Evolutionary conservation across 2,113 vertebrate genomes (phyloP).

Genomic region (Zosterops pallidus): DNA sequence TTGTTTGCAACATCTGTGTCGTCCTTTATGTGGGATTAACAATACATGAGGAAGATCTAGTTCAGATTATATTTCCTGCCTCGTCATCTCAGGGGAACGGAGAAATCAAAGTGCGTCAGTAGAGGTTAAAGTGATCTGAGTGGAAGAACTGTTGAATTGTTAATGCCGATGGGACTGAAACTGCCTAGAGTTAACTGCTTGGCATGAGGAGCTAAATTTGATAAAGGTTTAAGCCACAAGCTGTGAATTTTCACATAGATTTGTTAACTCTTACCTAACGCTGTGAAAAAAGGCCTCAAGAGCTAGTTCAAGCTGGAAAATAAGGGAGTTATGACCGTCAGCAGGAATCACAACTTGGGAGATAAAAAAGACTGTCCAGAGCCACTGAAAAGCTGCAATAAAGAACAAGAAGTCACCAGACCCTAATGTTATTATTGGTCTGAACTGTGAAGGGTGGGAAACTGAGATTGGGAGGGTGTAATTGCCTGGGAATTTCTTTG

Average conservation of each 20-base stretch:
- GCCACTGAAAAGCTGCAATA: no score
- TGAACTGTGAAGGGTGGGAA: background rate
- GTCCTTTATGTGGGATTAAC: background rate
- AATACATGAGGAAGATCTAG: background rate
- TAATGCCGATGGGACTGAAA: background rate
- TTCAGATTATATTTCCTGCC: slow-evolving; percentile 28
- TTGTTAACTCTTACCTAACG: background rate
- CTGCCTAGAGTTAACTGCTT: background rate
- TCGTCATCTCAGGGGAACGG: background rate
- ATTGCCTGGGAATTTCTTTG: background rate
- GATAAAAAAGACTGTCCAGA: background rate
- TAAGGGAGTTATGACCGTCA: background rate
- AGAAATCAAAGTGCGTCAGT: background rate
- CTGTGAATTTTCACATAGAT: background rate
- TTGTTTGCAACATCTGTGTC: background rate
- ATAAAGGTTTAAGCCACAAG: background rate
- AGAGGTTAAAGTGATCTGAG: background rate
- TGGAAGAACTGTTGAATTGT: background rate
- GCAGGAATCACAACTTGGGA: background rate
- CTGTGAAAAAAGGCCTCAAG: background rate
- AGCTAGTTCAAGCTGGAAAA: background rate
- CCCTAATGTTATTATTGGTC: background rate
- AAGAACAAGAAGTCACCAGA: background rate
- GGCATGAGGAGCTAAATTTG: background rate
- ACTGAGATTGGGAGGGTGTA: background rate